Base-by-base conservation (phyloP, 1,140 invertebrate species). In the Dufourea novaeangliae region DNA sequence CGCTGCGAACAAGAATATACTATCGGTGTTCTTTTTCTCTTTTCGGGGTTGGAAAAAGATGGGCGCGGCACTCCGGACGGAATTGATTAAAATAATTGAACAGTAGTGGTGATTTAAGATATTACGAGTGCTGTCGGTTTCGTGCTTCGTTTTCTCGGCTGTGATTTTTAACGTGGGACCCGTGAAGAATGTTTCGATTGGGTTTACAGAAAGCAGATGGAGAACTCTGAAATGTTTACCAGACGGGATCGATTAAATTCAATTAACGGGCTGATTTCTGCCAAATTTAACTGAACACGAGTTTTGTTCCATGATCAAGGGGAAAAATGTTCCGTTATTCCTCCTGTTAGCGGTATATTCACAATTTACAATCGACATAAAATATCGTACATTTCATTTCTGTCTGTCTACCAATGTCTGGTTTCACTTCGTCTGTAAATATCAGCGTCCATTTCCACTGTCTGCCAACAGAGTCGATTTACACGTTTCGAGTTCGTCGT, bases 81-180 rank as follows among this genome's bases (percentile, higher is more conserved):
- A 57, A 44, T 32, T 44, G 72, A 74, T 74, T 74, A 74, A 74
- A 52, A 32, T 57, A 57, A 67, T 57, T 10, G 72, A 34, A 59
- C 5, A 62, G 39, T 1, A 7, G 37, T 34, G n/a, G 34, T 22
- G 71, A 50, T 66, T 66, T 29, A n/a, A 14, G 5, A 37, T 54
- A 73, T 34, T 20, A 14, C 50, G 11, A 14, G 2, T 17, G 12
- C 11, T 17, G n/a, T 39, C n/a, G 54, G 25, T 14, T 17, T 57
- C 27, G 27, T 22, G 4, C 5, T 17, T 1, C 27, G 12, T 57
- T 57, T 7, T 27, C 27, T 54, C 22, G 29, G 14, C 14, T 20
- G 34, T 6, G 52, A 7, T n/a, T 57, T 32, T 25, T 7, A 50
- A 50, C 20, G 20, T 1, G 46, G 8, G 8, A 17, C 46, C 1